Evolutionary conservation across 2,888 invertebrate genomes (phyloP), one percentile per base, ranked within the genome.

Genomic region (Dorcus parallelipipedus): DNA sequence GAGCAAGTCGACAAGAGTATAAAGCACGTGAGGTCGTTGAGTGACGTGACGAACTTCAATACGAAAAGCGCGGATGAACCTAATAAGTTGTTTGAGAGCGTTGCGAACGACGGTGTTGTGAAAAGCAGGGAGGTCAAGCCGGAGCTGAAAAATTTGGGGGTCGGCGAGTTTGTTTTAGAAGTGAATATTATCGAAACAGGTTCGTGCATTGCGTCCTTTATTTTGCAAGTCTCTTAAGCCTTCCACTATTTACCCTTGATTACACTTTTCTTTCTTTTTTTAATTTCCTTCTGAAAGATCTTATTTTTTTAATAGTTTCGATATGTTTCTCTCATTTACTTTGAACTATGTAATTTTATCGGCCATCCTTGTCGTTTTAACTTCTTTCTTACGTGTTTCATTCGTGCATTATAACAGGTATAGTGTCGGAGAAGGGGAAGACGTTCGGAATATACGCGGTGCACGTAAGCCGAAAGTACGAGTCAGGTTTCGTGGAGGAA

Each of bases 381-480:
- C 14, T 14, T 20, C 20, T 20, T 20, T 20, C 20, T 20, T 3
- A 20, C 20, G 2, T 20, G 20, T 20, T 20, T 20, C 14, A 20
- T 20, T 2, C 20, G 20, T 20, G 3, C 26, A 33, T 33, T 33
- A 5, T 6, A 33, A 33, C 26, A 33, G 26, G 26, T 33, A 82
- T 93, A 53, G 89, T 91, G 2, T 89, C 87, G 74, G 93, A 94
- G 67, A 88, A 89, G 64, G 92, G 93, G 1, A 90, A 90, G 71
- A 87, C 92, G 0, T 95, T 91, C 73, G 94, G 94, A 0, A 91
- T 95, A 56, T 95, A 95, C 76, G 92, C 93, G 0, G 88, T 95
- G 52, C 86, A 90, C 9, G 93, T 95, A 0, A 87, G 84, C 2
- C 84, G 90, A 64, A 81, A 82, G 17, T 86, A 84, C 70, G 83